Conservation (phyloP, 2,888 invertebrate species). For the Hyppa rectilinea region DNA sequence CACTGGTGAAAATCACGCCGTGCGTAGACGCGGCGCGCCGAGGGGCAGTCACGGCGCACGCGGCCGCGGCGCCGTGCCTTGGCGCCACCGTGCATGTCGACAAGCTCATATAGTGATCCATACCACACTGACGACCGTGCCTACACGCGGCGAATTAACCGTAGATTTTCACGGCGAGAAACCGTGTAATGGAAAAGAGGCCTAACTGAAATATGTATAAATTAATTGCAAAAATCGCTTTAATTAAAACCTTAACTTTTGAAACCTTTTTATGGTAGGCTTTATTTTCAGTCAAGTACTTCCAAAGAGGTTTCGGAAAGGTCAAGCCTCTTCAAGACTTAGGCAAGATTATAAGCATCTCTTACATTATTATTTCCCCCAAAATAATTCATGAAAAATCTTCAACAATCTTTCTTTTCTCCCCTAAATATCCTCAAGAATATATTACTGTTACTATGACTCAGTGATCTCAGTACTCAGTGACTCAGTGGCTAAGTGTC, state of each 20-base stretch:
- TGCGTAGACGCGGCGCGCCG: too few relatives aligned
- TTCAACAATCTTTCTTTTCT: neutral
- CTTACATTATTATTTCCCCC: conserved; percentile 13
- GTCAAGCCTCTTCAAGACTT: conserved; percentile 6
- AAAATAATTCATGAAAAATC: conserved; percentile 5
- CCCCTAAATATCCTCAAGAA: neutral
- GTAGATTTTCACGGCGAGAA: too few relatives aligned
- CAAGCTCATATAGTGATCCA: too few relatives aligned
- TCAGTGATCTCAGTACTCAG: conserved; percentile 70
- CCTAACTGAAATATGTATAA: neutral
- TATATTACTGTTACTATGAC: conserved; percentile 65
- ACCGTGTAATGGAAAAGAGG: too few relatives aligned
- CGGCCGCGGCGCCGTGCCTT: too few relatives aligned
- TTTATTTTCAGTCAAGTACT: conserved; percentile 12
- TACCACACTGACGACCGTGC: too few relatives aligned
- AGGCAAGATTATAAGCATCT: neutral
- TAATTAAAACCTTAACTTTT: neutral
- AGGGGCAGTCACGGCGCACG: too few relatives aligned
- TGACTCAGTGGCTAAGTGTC: conserved; percentile 75
- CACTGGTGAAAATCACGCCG: too few relatives aligned
- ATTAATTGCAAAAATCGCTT: neutral
- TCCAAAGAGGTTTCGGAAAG: neutral
- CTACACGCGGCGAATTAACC: too few relatives aligned
- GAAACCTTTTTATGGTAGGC: conserved; percentile 2
- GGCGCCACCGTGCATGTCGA: too few relatives aligned